Conservation (phyloP, 2,888 invertebrate species). For the Chorisops tibialis region DNA sequence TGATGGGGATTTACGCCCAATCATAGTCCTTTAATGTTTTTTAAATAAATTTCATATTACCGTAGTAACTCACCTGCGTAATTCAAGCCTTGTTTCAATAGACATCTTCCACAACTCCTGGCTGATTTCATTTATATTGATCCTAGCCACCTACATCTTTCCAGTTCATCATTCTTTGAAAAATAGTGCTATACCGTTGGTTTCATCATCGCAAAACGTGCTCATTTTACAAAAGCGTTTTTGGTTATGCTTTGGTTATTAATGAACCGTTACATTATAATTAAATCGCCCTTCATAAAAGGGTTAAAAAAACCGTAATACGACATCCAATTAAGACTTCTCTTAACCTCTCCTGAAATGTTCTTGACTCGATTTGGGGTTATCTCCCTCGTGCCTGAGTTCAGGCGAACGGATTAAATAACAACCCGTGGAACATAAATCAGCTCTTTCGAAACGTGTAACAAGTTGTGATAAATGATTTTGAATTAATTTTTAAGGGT, state of each 20-base stretch:
- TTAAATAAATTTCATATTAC: no score
- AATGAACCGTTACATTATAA: slow-evolving; percentile 28
- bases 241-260: slow-evolving; percentile 23
- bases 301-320: slow-evolving; percentile 26
- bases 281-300: slow-evolving; percentile 25
- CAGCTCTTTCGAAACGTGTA: slow-evolving; percentile 9
- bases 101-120: no score
- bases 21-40: no score
- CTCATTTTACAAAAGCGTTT: no score
- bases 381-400: slow-evolving; percentile 1
- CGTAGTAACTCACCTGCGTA: no score
- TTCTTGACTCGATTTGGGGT: slow-evolving; percentile 14
- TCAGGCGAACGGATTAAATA: slow-evolving; percentile 25
- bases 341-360: slow-evolving; percentile 13
- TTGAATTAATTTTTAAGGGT: slow-evolving; percentile 26
- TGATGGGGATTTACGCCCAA: no score
- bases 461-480: slow-evolving; percentile 29
- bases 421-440: slow-evolving; percentile 23
- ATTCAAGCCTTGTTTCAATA: no score
- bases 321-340: slow-evolving; percentile 29
- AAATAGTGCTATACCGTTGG: no score
- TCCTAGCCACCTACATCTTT: no score
- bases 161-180: no score
- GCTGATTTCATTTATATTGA: no score
- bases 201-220: no score